Conservation (phyloP, 2,113 vertebrate genomes). For the Sander vitreus region DNA sequence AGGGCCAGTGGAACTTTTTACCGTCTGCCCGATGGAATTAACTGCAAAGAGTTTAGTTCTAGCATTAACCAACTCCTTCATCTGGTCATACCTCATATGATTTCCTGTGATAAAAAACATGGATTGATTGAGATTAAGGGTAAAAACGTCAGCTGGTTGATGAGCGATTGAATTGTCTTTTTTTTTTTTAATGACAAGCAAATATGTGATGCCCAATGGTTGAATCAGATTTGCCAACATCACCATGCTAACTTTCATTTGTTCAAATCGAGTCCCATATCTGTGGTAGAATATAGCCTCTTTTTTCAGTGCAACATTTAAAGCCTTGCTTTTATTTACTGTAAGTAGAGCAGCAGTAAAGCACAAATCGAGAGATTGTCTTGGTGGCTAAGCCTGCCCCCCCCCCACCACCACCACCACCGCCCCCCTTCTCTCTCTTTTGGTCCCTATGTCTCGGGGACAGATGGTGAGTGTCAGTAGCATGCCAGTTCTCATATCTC, state of each 20-base stretch:
- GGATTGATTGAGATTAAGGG: too few relatives aligned
- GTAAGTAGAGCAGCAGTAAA: slow-evolving; percentile 47
- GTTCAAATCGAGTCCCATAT: slow-evolving; percentile 29
- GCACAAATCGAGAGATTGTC: slow-evolving; percentile 48
- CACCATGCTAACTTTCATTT: not conserved
- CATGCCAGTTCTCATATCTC: slow-evolving; percentile 63
- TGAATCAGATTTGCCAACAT: slow-evolving; percentile 13
- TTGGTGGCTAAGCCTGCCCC: slow-evolving; percentile 33
- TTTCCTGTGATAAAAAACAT: too few relatives aligned
- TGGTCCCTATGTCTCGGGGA: slow-evolving; percentile 52
- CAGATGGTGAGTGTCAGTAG: slow-evolving; percentile 69
- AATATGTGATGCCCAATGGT: slow-evolving; percentile 14
- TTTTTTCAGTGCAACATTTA: slow-evolving; percentile 37
- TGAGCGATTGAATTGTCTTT: not conserved
- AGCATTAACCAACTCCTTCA: too few relatives aligned
- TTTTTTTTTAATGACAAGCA: not conserved
- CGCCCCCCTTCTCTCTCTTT: not conserved
- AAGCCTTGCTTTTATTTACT: slow-evolving; percentile 32
- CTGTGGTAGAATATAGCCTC: not conserved
- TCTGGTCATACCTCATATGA: too few relatives aligned
- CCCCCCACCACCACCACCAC: too few relatives aligned
- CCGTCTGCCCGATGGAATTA: too few relatives aligned
- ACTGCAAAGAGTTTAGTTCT: too few relatives aligned
- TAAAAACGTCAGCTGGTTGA: not conserved
- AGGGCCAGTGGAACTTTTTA: too few relatives aligned